phyloP scores from a whole-genome alignment of 2,113 vertebrate species.

The Corythornis cristatus region DNA sequence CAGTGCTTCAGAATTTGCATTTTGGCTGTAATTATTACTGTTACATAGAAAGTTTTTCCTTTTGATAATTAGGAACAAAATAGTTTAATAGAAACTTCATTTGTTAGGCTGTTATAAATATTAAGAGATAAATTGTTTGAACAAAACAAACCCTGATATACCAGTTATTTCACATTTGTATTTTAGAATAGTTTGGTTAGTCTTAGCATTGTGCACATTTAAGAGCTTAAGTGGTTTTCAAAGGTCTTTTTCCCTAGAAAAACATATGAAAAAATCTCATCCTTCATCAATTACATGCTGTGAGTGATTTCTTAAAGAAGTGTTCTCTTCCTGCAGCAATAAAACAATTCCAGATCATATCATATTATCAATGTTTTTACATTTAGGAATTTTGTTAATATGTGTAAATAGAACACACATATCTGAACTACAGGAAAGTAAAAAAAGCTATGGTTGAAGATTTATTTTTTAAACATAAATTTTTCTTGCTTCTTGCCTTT shows the following conservation, averaged over 20 bases:
- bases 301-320: not conserved
- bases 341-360: not conserved
- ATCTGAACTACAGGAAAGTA: not conserved
- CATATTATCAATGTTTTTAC: not conserved
- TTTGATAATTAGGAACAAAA: slow-evolving; percentile 45
- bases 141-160: not conserved
- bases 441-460: not conserved
- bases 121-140: not conserved
- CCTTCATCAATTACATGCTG: not conserved
- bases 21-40: not conserved
- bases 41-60: not conserved
- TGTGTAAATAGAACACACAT: not conserved
- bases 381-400: not conserved
- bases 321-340: not conserved
- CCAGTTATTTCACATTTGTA: not conserved
- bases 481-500: not conserved
- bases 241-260: not conserved
- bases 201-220: not conserved
- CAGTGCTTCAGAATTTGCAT: not conserved
- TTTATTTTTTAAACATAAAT: not conserved
- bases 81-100: slow-evolving; percentile 35
- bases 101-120: slow-evolving; percentile 22
- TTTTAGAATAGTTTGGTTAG: not conserved
- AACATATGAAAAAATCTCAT: rapidly evolving
- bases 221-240: not conserved